These are phyloP conservation scores for Drosophila pseudoananassae DNA, from an alignment of 1,140 invertebrate species.

Conservation along the genomic window DNA sequence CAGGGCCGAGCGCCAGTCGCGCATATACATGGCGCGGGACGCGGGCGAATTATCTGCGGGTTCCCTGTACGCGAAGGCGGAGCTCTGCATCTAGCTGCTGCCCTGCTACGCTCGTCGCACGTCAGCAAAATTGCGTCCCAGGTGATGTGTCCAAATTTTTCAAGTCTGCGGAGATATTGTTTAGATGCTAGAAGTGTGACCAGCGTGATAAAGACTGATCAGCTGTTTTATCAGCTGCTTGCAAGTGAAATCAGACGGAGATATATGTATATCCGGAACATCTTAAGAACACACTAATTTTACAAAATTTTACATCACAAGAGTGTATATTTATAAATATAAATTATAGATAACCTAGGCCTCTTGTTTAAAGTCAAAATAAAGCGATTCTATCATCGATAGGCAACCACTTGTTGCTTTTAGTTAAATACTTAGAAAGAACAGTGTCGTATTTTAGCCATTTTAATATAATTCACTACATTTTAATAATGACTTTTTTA, in stretches of 20 bases:
- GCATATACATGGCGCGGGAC: constrained; percentile 81
- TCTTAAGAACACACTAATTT: neutral
- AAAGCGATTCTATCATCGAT: no score
- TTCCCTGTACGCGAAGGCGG: constrained; percentile 56
- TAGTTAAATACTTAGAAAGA: no score
- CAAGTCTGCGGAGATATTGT: constrained; percentile 30
- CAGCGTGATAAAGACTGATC: neutral
- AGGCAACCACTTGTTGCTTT: no score
- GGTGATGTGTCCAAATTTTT: constrained; percentile 61
- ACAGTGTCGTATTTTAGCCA: no score
- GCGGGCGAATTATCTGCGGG: constrained; percentile 56
- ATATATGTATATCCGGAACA: neutral
- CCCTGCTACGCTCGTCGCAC: constrained; percentile 34
- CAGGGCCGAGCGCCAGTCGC: constrained; percentile 94
- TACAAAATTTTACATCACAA: neutral
- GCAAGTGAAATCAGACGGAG: neutral
- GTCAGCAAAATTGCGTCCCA: constrained; percentile 34
- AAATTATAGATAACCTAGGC: neutral
- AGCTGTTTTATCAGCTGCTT: constrained; percentile 18
- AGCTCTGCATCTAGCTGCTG: constrained; percentile 64
- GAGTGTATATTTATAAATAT: neutral
- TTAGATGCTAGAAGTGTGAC: constrained; percentile 37
- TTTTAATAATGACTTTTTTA: no score
- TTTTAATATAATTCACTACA: no score
- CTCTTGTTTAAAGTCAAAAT: no score